Evolutionary conservation across 1,140 invertebrate genomes (phyloP).

Genomic region (Brachionus sp.): DNA sequence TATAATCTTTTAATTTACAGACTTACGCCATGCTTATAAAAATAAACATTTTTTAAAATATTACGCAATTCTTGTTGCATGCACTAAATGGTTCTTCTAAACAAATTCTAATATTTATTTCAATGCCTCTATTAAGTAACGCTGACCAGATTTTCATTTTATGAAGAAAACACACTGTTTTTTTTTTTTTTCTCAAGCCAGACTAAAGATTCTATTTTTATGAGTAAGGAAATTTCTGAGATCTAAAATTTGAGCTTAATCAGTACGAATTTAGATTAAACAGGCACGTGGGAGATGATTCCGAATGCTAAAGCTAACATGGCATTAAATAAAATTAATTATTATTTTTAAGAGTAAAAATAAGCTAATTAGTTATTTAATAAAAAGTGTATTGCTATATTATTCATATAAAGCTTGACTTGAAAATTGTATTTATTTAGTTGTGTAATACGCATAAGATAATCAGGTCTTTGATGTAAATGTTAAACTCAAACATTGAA

Average conservation of each 20-base stretch:
- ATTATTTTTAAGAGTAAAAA: not conserved
- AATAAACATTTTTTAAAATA: not conserved
- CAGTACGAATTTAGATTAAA: not conserved
- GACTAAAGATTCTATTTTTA: not conserved
- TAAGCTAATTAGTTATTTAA: not conserved
- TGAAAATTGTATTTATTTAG: not conserved
- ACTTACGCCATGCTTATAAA: not conserved
- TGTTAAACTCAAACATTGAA: slow-evolving; percentile 7
- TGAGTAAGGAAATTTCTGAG: not conserved
- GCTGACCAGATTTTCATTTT: too few relatives aligned
- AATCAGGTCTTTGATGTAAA: not conserved
- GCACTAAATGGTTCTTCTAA: not conserved
- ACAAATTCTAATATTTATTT: not conserved
- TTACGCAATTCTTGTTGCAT: not conserved
- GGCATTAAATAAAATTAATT: not conserved
- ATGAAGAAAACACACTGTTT: not conserved
- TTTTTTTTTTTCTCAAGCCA: not conserved
- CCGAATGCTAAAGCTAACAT: not conserved
- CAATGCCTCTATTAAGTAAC: not conserved
- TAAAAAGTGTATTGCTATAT: not conserved
- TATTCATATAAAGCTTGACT: not conserved
- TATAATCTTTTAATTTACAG: not conserved
- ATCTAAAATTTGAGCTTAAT: too few relatives aligned
- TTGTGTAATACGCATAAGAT: not conserved
- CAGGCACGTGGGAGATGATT: not conserved